Conservation (phyloP, 2,113 vertebrate genomes). For the Pelusios castaneus region DNA sequence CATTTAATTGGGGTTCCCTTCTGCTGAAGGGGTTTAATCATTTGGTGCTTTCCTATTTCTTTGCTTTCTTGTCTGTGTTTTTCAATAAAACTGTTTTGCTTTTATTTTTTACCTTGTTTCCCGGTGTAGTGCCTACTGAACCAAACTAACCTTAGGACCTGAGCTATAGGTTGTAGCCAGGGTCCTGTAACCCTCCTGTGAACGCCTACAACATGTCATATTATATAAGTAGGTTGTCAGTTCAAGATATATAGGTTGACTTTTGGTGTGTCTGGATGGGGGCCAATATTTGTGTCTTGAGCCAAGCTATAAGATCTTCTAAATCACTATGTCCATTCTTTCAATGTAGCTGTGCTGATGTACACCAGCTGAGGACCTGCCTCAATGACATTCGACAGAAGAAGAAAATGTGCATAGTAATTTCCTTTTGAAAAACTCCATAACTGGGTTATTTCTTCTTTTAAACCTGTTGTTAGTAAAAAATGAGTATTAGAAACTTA, state of each 20-base stretch:
- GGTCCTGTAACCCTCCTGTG: too few species aligned
- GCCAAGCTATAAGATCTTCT: background rate
- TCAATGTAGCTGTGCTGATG: background rate
- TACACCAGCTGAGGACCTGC: background rate
- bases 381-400: background rate
- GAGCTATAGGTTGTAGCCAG: too few species aligned
- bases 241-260: background rate
- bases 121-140: too few species aligned
- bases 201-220: background rate
- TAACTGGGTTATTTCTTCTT: background rate
- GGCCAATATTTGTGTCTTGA: background rate
- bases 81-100: too few species aligned
- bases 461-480: background rate
- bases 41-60: too few species aligned
- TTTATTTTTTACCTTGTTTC: too few species aligned
- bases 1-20: too few species aligned
- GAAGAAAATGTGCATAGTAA: background rate
- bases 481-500: background rate
- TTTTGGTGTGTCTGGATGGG: background rate
- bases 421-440: background rate
- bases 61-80: too few species aligned
- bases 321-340: background rate
- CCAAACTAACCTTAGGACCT: too few species aligned
- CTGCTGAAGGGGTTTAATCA: too few species aligned
- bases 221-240: background rate